Evolutionary conservation across 2,888 invertebrate species (phyloP).

Genomic region (Phoenoteleia sp.): DNA sequence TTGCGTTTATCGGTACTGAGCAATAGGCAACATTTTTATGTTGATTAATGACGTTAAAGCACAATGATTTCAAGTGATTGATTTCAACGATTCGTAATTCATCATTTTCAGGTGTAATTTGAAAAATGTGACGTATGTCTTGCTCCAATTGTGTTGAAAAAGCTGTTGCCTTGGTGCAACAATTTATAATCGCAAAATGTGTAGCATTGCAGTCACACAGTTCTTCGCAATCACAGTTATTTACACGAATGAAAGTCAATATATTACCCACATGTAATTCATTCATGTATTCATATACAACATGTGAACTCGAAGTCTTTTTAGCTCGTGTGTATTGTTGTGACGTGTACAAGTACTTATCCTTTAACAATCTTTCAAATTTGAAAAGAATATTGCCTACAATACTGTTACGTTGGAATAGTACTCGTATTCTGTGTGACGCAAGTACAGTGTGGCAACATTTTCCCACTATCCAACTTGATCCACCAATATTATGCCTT

Average conservation of each 20-base stretch:
- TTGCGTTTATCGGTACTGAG: background rate
- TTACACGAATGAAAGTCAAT: conserved; percentile 1
- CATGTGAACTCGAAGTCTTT: background rate
- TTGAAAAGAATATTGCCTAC: background rate
- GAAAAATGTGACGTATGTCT: conserved; percentile 8
- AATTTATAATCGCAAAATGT: conserved; percentile 28
- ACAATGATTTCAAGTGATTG: conserved; percentile 4
- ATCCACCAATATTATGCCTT: conserved; percentile 23
- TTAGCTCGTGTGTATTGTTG: background rate
- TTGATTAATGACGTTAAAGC: background rate
- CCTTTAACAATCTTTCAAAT: conserved; percentile 23
- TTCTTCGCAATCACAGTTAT: background rate
- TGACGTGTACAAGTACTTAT: conserved; percentile 6
- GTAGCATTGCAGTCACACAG: conserved; percentile 10
- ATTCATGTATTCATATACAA: conserved; percentile 2
- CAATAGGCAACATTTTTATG: conserved; percentile 13
- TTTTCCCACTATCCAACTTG: conserved; percentile 23
- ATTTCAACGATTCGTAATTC: conserved; percentile 10
- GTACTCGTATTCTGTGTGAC: background rate
- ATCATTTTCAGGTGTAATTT: background rate
- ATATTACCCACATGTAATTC: background rate
- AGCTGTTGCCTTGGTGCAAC: background rate
- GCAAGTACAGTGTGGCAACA: background rate
- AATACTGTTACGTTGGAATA: background rate
- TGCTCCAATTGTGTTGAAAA: background rate